Conservation (phyloP, 2,888 invertebrate species). For the Luperina nickerlii region DNA sequence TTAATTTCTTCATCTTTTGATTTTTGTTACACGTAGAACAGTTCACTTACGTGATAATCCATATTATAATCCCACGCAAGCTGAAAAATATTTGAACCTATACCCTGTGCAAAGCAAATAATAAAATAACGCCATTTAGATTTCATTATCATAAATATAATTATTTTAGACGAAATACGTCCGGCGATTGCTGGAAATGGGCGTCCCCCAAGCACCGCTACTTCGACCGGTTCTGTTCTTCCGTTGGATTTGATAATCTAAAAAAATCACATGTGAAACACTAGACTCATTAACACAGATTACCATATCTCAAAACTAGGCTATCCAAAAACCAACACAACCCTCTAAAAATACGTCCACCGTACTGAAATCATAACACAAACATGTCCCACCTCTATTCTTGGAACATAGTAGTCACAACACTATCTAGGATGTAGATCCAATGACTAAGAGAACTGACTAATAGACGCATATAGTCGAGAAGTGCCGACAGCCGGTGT, state of each 20-base stretch:
- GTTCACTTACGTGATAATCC: not conserved
- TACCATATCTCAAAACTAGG: constrained; percentile 19
- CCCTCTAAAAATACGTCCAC: constrained; percentile 22
- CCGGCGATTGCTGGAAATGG: not conserved
- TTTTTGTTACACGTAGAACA: not conserved
- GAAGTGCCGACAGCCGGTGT: constrained; percentile 40
- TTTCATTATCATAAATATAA: not conserved
- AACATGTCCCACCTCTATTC: constrained; percentile 52
- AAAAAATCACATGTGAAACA: not conserved
- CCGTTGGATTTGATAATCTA: not conserved
- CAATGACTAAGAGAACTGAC: constrained; percentile 57
- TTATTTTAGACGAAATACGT: not conserved
- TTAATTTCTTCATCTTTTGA: not conserved
- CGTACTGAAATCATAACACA: constrained; percentile 46
- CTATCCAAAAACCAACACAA: constrained; percentile 35
- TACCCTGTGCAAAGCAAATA: not conserved
- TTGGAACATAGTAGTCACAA: constrained; percentile 50
- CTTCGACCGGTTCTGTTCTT: not conserved
- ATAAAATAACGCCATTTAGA: not conserved
- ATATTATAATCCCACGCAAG: not conserved
- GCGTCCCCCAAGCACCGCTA: not conserved
- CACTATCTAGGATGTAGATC: constrained; percentile 46
- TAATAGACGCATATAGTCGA: constrained; percentile 60
- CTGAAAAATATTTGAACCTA: not conserved
- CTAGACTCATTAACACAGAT: constrained; percentile 9